Percentiles rank a stretch among this genome's conserved stretches.
These are phyloP conservation scores for Hyla sarda DNA, from an alignment of 2,113 vertebrate genomes.

Conservation along the genomic window DNA sequence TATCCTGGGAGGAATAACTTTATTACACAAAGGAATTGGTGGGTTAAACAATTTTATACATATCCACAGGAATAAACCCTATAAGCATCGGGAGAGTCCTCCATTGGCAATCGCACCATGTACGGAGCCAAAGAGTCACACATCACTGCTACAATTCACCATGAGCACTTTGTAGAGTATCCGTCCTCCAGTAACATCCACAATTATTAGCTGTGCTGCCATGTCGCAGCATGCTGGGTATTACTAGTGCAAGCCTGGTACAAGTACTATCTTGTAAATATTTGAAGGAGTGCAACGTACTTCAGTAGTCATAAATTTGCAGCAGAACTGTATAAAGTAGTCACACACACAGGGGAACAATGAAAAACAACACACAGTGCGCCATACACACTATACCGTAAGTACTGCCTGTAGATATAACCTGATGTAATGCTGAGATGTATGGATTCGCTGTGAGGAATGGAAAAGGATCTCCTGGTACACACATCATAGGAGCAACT, in stretches of 20 bases:
- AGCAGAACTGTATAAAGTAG: conserved; percentile 28
- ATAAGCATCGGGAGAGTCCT: not conserved
- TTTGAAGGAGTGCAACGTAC: not conserved
- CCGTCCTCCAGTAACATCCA: not conserved
- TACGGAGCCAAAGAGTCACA: not conserved
- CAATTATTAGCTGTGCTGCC: not conserved
- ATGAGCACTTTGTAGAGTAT: not conserved
- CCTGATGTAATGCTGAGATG: not conserved
- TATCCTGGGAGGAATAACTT: not conserved
- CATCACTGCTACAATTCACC: not conserved
- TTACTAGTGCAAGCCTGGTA: not conserved
- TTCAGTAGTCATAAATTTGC: conserved; percentile 31
- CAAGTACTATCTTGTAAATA: not conserved
- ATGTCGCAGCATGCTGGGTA: not conserved
- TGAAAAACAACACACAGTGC: not conserved
- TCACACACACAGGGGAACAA: not conserved
- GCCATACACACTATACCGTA: not conserved
- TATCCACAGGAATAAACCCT: not conserved
- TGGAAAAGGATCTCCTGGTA: not conserved
- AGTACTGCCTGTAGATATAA: not conserved
- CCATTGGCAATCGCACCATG: not conserved
- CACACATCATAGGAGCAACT: not conserved
- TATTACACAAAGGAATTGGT: conserved; percentile 9
- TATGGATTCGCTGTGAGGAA: not conserved
- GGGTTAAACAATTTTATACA: not conserved